Evolutionary conservation across 2,888 invertebrate genomes (phyloP).

Genomic region (Neuroscelio doddi): DNA sequence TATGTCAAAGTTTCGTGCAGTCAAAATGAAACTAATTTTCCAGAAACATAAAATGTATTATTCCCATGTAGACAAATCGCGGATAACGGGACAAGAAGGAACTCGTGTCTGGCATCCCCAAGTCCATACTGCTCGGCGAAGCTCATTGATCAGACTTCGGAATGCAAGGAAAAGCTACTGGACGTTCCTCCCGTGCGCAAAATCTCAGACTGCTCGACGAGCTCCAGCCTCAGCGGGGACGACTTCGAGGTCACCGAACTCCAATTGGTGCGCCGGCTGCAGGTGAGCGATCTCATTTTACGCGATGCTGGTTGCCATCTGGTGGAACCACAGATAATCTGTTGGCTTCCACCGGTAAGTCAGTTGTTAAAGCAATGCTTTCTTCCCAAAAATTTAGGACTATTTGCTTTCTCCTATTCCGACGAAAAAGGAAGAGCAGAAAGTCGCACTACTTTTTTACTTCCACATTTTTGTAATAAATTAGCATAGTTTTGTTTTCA

Average conservation of each 20-base stretch:
- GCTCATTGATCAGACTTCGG: constrained; percentile 11
- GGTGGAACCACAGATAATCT: constrained; percentile 20
- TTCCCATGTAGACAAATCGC: constrained; percentile 48
- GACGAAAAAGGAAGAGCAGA: no score
- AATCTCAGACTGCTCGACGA: constrained; percentile 83
- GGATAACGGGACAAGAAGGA: constrained; percentile 58
- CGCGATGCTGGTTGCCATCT: constrained; percentile 34
- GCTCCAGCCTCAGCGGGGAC: constrained; percentile 82
- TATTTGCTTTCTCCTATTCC: no score
- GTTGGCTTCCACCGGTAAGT: constrained; percentile 32
- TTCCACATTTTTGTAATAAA: not conserved
- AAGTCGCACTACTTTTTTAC: no score
- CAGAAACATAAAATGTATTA: no score
- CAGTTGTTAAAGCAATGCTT: no score
- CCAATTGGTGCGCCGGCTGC: constrained; percentile 60
- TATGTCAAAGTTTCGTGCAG: no score
- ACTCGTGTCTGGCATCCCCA: constrained; percentile 62
- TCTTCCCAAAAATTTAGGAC: no score
- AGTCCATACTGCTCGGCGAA: constrained; percentile 51
- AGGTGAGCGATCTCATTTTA: constrained; percentile 58
- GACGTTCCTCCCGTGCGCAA: constrained; percentile 73
- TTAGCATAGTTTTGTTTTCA: not conserved
- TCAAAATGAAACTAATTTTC: no score
- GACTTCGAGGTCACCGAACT: constrained; percentile 76
- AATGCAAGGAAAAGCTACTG: constrained; percentile 45